Percentiles rank a stretch among this genome's conserved stretches.
Evolutionary conservation across 2,113 vertebrate species (phyloP).

Genomic region (Gasterosteus aculeatus): DNA sequence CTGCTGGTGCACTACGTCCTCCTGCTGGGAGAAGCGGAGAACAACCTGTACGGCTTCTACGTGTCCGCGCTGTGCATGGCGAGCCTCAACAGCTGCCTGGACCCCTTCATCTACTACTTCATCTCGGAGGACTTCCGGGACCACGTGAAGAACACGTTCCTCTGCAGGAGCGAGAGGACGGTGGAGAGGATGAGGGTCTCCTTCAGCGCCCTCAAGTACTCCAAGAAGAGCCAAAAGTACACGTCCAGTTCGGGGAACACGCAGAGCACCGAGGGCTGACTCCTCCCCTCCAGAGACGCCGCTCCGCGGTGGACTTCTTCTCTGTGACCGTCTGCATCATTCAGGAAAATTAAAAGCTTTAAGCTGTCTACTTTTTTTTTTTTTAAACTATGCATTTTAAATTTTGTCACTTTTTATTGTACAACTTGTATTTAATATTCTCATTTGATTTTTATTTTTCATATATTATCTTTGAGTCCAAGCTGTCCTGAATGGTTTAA

Average conservation of each 20-base stretch:
- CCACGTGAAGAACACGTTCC: slow-evolving; percentile 89
- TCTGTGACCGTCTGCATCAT: background rate
- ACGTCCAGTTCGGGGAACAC: slow-evolving; percentile 80
- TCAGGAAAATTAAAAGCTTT: background rate
- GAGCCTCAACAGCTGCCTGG: slow-evolving; percentile 92
- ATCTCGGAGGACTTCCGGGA: slow-evolving; percentile 93
- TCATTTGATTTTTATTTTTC: background rate
- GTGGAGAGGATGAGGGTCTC: slow-evolving; percentile 88
- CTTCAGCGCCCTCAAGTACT: slow-evolving; percentile 84
- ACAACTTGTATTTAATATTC: background rate
- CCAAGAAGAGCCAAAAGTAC: slow-evolving; percentile 82
- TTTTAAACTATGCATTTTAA: background rate
- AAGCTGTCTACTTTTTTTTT: background rate
- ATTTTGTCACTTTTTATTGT: background rate
- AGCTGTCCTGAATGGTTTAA: background rate
- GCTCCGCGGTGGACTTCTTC: background rate
- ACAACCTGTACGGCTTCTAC: slow-evolving; percentile 86
- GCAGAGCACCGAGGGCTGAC: slow-evolving; percentile 74
- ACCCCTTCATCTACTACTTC: slow-evolving; percentile 95
- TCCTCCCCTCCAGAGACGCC: accelerated
- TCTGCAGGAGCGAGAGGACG: slow-evolving; percentile 86
- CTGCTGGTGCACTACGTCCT: slow-evolving; percentile 88
- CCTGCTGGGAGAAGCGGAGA: slow-evolving; percentile 57
- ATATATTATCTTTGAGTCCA: background rate
- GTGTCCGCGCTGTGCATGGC: slow-evolving; percentile 87